phyloP scores from a whole-genome alignment of 2,113 vertebrate genomes.

The Periophthalmodon schlosseri region DNA sequence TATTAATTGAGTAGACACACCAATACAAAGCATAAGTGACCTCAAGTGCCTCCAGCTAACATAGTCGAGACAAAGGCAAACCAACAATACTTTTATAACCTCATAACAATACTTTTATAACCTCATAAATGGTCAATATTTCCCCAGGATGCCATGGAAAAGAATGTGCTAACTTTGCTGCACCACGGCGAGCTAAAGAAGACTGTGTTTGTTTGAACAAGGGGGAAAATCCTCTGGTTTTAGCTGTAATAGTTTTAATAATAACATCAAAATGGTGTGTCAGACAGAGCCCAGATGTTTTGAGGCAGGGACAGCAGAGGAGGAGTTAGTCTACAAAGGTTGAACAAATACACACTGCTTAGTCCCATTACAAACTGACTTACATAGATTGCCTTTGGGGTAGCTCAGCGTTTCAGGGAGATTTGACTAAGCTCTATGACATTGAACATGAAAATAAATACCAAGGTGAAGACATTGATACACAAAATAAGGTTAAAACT shows the following conservation, averaged over 20 bases:
- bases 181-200: conserved; percentile 1
- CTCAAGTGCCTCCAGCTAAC: conserved; percentile 25
- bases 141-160: conserved; percentile 53
- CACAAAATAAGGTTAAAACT: background rate
- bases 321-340: background rate
- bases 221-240: conserved; percentile 1
- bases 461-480: background rate
- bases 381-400: background rate
- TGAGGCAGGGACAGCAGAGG: background rate
- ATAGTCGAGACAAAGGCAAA: conserved; percentile 37
- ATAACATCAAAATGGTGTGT: conserved; percentile 16
- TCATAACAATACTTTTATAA: conserved; percentile 36
- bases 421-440: background rate
- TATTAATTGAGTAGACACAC: background rate
- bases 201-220: conserved; percentile 36
- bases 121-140: conserved; percentile 46
- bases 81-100: conserved; percentile 37
- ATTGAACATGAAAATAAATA: background rate
- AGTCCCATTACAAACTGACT: conserved; percentile 7
- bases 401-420: background rate
- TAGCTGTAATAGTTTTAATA: conserved; percentile 9
- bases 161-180: conserved; percentile 37
- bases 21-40: conserved; percentile 25
- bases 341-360: conserved; percentile 17
- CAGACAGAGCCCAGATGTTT: conserved; percentile 20